These are phyloP conservation scores for Lithobius niger DNA, from an alignment of 1,140 invertebrate genomes.

Conservation along the genomic window DNA sequence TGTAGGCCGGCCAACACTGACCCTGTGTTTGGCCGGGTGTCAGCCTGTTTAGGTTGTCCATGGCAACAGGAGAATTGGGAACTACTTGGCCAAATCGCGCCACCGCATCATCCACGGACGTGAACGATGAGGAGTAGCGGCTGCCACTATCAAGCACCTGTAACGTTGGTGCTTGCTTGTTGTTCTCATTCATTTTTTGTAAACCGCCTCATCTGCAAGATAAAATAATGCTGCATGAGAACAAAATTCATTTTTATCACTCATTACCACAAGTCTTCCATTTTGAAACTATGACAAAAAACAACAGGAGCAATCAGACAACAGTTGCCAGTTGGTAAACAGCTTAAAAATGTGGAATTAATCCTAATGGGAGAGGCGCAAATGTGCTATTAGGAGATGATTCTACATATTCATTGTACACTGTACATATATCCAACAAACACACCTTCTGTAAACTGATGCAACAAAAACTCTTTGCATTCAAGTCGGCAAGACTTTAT, in stretches of 20 bases:
- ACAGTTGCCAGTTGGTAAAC: too few species aligned
- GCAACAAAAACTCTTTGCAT: too few species aligned
- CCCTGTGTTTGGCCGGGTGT: background rate
- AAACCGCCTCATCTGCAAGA: background rate
- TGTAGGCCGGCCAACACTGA: constrained; percentile 4
- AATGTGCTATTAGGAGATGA: too few species aligned
- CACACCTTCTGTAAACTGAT: too few species aligned
- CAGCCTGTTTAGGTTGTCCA: constrained; percentile 5
- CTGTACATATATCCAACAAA: too few species aligned
- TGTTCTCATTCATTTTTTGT: background rate
- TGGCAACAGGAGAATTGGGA: constrained; percentile 5
- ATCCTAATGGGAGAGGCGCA: too few species aligned
- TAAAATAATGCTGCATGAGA: background rate
- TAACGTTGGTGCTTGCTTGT: constrained; percentile 1
- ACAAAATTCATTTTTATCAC: background rate
- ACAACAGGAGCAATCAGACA: too few species aligned
- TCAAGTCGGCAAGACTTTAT: too few species aligned
- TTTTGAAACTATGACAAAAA: too few species aligned
- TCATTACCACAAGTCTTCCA: too few species aligned
- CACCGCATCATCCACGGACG: background rate
- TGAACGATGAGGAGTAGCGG: background rate
- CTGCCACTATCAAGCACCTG: constrained; percentile 6
- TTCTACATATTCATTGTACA: too few species aligned
- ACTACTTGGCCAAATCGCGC: constrained; percentile 4
- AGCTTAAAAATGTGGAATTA: too few species aligned